Evolutionary conservation across 2,113 vertebrate species (phyloP).

Genomic region (Apaloderma vittatum): DNA sequence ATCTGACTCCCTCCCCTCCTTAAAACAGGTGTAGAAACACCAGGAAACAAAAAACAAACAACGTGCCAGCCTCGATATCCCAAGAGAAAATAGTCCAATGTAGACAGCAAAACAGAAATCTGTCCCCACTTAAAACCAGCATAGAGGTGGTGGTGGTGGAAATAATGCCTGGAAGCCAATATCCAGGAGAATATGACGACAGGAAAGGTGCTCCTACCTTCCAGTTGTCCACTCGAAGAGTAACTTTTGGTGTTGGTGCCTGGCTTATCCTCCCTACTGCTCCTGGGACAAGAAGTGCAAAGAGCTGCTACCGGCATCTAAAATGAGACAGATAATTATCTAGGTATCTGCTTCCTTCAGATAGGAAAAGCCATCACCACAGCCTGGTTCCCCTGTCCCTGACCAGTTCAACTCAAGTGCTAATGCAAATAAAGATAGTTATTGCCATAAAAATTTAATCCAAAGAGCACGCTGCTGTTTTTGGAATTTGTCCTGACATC

Average conservation of each 20-base stretch:
- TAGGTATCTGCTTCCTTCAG: rapidly evolving
- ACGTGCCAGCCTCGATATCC: not conserved
- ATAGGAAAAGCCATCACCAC: not conserved
- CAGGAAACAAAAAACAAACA: not conserved
- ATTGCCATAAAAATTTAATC: not conserved
- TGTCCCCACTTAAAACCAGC: not conserved
- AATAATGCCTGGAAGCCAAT: not conserved
- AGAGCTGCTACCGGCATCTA: not conserved
- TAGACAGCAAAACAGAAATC: not conserved
- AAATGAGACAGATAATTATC: not conserved
- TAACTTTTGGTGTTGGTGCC: not conserved
- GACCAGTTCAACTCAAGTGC: not conserved
- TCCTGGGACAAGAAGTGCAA: not conserved
- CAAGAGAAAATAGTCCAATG: not conserved
- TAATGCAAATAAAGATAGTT: not conserved
- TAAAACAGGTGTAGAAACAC: not conserved
- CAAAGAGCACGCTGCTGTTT: not conserved
- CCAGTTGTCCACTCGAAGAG: not conserved
- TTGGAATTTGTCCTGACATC: not conserved
- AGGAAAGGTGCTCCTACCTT: not conserved
- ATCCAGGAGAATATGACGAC: not conserved
- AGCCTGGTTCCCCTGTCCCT: not conserved
- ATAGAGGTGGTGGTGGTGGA: not conserved
- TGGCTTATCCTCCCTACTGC: not conserved
- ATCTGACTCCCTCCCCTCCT: not conserved